phyloP scores from a whole-genome alignment of 2,888 invertebrate genomes.

The Epirrita christyi region DNA sequence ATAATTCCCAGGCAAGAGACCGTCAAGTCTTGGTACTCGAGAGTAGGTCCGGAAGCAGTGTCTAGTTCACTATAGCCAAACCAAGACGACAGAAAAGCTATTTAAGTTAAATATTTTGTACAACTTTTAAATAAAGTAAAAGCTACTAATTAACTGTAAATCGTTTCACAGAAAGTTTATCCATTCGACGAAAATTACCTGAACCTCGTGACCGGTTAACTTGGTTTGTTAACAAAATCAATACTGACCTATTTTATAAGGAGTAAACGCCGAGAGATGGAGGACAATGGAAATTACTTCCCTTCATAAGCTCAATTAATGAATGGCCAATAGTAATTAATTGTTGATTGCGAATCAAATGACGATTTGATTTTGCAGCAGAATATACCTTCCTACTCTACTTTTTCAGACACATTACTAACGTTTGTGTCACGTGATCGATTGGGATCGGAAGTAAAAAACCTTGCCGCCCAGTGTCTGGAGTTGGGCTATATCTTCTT shows the following conservation, averaged over 20 bases:
- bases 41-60: too few species aligned
- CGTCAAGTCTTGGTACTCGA: too few species aligned
- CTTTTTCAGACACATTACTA: too few species aligned
- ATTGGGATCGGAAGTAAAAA: too few species aligned
- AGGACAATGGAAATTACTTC: conserved; percentile 38
- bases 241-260: conserved; percentile 46
- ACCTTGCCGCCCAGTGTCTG: too few species aligned
- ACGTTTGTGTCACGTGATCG: too few species aligned
- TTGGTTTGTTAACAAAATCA: conserved; percentile 43
- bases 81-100: too few species aligned
- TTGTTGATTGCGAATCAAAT: conserved; percentile 23
- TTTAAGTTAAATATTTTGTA: too few species aligned
- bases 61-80: too few species aligned
- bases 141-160: conserved; percentile 1
- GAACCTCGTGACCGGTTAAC: conserved; percentile 34
- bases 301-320: conserved; percentile 29
- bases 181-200: conserved; percentile 34
- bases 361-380: background rate
- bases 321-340: conserved; percentile 34
- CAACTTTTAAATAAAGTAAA: background rate
- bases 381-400: background rate
- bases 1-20: too few species aligned
- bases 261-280: conserved; percentile 25
- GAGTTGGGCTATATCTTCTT: too few species aligned
- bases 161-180: conserved; percentile 21